Percentiles rank a stretch among this genome's conserved stretches.
These are phyloP conservation scores for Hemithea aestivaria DNA, from an alignment of 2,888 invertebrate genomes.

Conservation along the genomic window DNA sequence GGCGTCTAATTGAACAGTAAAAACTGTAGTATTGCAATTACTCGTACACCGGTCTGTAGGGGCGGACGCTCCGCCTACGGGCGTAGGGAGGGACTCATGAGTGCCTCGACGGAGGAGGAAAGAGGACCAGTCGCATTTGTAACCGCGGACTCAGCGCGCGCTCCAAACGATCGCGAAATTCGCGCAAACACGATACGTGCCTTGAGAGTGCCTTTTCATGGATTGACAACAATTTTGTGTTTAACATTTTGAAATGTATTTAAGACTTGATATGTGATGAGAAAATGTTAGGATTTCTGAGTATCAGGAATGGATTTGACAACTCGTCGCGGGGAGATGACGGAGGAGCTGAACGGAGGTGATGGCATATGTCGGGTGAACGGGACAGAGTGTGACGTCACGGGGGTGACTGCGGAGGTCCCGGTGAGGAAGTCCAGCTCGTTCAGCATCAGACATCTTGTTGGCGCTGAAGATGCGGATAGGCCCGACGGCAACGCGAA, in stretches of 20 bases:
- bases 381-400: constrained; percentile 58
- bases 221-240: constrained; percentile 1
- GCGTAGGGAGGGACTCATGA: constrained; percentile 68
- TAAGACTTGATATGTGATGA: constrained; percentile 13
- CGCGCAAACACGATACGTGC: constrained; percentile 37
- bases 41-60: constrained; percentile 29
- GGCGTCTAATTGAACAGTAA: constrained; percentile 46
- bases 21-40: constrained; percentile 49
- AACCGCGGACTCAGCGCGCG: constrained; percentile 67
- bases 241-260: constrained; percentile 13
- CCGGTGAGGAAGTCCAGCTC: constrained; percentile 56
- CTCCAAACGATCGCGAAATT: constrained; percentile 47
- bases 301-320: constrained; percentile 68
- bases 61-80: constrained; percentile 60
- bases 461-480: constrained; percentile 60
- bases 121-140: constrained; percentile 69
- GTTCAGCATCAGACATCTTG: constrained; percentile 67
- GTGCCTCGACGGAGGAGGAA: constrained; percentile 53
- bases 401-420: constrained; percentile 50
- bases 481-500: constrained; percentile 53
- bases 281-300: constrained; percentile 16
- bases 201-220: constrained; percentile 4
- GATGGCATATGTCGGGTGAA: constrained; percentile 38
- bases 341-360: constrained; percentile 32
- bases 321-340: constrained; percentile 61